Base-by-base conservation (phyloP, 2,113 vertebrate genomes). In the Phrynocephalus versicolor region DNA sequence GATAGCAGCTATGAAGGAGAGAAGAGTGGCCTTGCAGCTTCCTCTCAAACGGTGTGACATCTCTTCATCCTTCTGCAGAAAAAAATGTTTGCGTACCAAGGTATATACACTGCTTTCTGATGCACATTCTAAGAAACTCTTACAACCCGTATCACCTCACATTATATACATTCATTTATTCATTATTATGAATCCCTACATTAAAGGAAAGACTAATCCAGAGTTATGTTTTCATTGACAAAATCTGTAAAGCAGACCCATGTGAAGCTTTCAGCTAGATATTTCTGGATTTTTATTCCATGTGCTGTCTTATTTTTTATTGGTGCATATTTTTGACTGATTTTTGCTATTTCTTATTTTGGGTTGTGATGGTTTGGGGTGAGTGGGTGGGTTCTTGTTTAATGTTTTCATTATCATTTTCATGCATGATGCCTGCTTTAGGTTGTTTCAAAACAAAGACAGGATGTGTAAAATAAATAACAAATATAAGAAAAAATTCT, bases 401-500 rank as follows among this genome's bases (percentile, higher is more conserved):
- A 12, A 27, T 19, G 27, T 74, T 27, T 45, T 45, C 8, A 30
- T 51, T 58, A 30, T 57, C 13, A n/a, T 57, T 77, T 33, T 57
- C 16, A 60, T 27, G 58, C 18, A 18, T 71, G 35, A 35, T 37
- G 58, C 23, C 25, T 18, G 33, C 69, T 51, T 82, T 72, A 16
- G 0, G n/a, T 71, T 57, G 23, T 82, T 74, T 1, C 15, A 16
- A 69, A 81, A 62, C 10, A 23, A 45, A n/a, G 30, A 81, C 57
- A 57, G 55, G 55, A 81, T 35, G 13, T 57, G 37, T 82, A 57
- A 71, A 70, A 82, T 6, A 70, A 82, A 78, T 35, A 37, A 78
- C n/a, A 25, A 82, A 82, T 82, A 81, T 60, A 62, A 85, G 37
- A 16, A 77, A 84, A 15, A 18, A 6, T 55, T 21, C 60, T 84